Conservation (phyloP, 2,797 vertebrate genomes). For the Sciaenops ocellatus region DNA sequence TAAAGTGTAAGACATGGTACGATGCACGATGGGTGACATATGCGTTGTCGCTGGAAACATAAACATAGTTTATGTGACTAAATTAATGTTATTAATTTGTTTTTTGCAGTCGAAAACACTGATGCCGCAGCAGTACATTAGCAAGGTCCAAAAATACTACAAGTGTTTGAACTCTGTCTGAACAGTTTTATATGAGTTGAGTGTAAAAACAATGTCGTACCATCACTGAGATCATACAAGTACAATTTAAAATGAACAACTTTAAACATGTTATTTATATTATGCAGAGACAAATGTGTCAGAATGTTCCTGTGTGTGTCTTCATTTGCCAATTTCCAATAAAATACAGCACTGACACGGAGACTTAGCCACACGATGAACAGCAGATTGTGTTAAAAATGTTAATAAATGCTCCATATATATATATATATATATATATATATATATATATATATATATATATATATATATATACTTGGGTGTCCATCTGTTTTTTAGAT, state of each 20-base stretch:
- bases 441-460: background rate
- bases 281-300: constrained; percentile 17
- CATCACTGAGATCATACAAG: background rate
- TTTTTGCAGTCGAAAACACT: constrained; percentile 4
- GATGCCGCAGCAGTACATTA: constrained; percentile 11
- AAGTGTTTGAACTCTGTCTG: background rate
- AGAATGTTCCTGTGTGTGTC: background rate
- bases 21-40: background rate
- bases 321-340: background rate
- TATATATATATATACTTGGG: background rate
- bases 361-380: background rate
- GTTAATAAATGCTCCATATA: background rate
- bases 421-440: background rate
- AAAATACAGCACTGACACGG: background rate
- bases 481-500: background rate
- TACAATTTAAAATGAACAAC: constrained; percentile 13
- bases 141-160: constrained; percentile 24
- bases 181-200: constrained; percentile 11
- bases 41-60: background rate
- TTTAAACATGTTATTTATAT: constrained; percentile 3
- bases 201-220: background rate
- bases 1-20: background rate
- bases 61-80: background rate
- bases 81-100: background rate
- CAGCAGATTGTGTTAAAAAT: too few species aligned